phyloP scores from a whole-genome alignment of 2,888 invertebrate species.

The Malacosoma neustria region DNA sequence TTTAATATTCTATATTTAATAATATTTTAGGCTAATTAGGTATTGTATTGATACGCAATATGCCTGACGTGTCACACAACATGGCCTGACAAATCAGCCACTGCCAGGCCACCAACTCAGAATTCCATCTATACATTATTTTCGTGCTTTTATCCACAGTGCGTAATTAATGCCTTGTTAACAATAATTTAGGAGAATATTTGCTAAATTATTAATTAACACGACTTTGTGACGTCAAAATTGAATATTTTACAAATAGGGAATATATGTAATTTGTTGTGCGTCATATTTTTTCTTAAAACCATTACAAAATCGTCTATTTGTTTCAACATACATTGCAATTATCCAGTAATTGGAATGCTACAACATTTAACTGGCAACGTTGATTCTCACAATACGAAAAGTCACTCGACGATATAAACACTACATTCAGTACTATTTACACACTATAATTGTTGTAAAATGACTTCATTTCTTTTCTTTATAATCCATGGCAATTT shows the following conservation, averaged over 20 bases:
- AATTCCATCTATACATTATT: constrained; percentile 22
- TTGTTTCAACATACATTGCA: background rate
- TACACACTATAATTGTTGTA: constrained; percentile 34
- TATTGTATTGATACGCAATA: too few species aligned
- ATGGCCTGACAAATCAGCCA: too few species aligned
- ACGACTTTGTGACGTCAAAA: constrained; percentile 56
- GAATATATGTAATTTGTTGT: constrained; percentile 34
- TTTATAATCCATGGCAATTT: too few species aligned
- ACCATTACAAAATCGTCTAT: constrained; percentile 15
- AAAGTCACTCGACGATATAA: constrained; percentile 43
- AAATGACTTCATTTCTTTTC: too few species aligned
- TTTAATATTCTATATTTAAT: too few species aligned
- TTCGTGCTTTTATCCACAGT: constrained; percentile 54
- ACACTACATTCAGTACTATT: constrained; percentile 41
- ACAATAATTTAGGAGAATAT: constrained; percentile 23
- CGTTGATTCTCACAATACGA: constrained; percentile 30
- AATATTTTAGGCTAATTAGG: too few species aligned
- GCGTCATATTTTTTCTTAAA: constrained; percentile 36
- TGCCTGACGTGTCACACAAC: too few species aligned
- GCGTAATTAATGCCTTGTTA: constrained; percentile 27
- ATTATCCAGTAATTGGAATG: constrained; percentile 41
- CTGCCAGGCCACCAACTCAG: too few species aligned
- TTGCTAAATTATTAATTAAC: too few species aligned
- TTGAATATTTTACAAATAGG: constrained; percentile 41
- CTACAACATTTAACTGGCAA: constrained; percentile 24